phyloP scores from a whole-genome alignment of 2,888 invertebrate species.

The Ceramica pisi region DNA sequence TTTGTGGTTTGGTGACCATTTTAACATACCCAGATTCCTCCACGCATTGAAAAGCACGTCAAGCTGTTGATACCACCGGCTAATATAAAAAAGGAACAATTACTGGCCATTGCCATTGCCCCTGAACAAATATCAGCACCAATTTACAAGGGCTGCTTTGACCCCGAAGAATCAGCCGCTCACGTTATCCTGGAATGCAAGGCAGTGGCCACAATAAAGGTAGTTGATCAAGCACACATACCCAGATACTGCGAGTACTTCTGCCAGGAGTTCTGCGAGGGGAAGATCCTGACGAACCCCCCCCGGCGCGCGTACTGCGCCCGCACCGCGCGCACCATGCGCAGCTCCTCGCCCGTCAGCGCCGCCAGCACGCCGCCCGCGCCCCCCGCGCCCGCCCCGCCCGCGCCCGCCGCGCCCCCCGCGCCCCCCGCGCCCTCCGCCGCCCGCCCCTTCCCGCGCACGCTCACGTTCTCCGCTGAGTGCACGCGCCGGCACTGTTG shows the following conservation, averaged over 20 bases:
- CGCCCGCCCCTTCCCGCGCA: constrained; percentile 75
- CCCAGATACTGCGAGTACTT: constrained; percentile 95
- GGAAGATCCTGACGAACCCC: constrained; percentile 97
- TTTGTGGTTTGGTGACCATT: too few species aligned
- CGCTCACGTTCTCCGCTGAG: constrained; percentile 93
- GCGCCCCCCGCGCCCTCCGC: constrained; percentile 77
- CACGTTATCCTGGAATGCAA: too few species aligned
- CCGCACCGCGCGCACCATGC: constrained; percentile 93
- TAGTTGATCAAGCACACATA: constrained; percentile 69
- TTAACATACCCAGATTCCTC: too few species aligned
- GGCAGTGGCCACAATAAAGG: too few species aligned
- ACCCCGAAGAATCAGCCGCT: too few species aligned
- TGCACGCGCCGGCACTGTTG: constrained; percentile 93
- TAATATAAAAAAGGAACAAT: too few species aligned
- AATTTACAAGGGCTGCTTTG: too few species aligned
- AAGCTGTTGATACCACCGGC: too few species aligned
- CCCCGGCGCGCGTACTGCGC: constrained; percentile 96
- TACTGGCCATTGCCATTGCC: too few species aligned
- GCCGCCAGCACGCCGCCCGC: constrained; percentile 68
- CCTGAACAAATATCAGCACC: too few species aligned
- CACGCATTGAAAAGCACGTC: too few species aligned
- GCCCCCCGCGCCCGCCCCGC: constrained; percentile 72
- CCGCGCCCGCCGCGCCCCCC: constrained; percentile 72
- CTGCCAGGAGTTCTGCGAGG: constrained; percentile 96
- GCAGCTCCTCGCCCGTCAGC: constrained; percentile 94